phyloP scores from a whole-genome alignment of 2,113 vertebrate species.

The Saguinus imperator region DNA sequence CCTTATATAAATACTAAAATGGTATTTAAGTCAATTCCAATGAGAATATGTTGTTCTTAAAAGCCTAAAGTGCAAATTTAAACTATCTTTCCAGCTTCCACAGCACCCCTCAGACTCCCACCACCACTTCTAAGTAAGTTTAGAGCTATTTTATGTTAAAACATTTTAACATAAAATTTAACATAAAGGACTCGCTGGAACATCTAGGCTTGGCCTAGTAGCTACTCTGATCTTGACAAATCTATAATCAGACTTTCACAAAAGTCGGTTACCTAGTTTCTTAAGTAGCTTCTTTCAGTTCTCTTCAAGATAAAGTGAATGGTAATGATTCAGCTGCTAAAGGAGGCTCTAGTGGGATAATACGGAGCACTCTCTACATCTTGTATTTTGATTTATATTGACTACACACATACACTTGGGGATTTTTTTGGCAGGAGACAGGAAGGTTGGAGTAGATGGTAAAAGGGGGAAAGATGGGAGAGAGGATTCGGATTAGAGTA shows the following conservation, averaged over 20 bases:
- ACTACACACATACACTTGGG: neutral
- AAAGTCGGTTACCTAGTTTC: neutral
- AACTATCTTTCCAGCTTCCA: neutral
- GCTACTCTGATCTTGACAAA: neutral
- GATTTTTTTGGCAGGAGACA: neutral
- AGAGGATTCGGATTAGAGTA: neutral
- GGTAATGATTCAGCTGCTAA: neutral
- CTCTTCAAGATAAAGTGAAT: neutral
- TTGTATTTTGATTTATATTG: neutral
- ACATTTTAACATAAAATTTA: neutral
- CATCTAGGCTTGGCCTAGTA: neutral
- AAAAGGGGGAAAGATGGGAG: neutral
- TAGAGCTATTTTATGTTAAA: neutral
- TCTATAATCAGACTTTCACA: neutral
- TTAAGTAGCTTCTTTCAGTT: neutral
- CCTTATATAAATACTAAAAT: neutral
- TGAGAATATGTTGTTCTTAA: neutral
- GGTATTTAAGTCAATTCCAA: neutral
- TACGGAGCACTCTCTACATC: neutral
- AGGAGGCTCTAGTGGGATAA: neutral
- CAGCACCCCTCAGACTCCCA: neutral
- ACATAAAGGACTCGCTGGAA: neutral
- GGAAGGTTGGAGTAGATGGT: neutral
- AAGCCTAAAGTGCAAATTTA: neutral
- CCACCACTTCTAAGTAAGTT: neutral